These are phyloP conservation scores for Trypoxylus dichotomus DNA, from an alignment of 1,140 invertebrate genomes.

Conservation along the genomic window DNA sequence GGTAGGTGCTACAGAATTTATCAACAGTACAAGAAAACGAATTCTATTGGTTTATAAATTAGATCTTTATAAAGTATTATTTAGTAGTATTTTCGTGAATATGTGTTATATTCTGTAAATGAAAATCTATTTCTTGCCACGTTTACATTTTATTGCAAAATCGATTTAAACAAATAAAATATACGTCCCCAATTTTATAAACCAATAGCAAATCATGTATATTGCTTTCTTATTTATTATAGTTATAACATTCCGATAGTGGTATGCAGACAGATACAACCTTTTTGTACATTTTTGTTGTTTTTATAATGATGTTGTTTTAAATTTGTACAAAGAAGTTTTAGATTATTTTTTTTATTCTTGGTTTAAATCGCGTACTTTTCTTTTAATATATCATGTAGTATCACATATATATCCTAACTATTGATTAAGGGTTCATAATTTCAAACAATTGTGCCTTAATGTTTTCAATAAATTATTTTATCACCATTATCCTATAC, in stretches of 20 bases:
- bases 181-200: neutral
- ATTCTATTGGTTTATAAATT: constrained; percentile 23
- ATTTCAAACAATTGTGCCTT: constrained; percentile 28
- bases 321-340: constrained; percentile 30
- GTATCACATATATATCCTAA: neutral
- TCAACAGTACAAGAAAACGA: constrained; percentile 1
- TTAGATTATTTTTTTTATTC: constrained; percentile 26
- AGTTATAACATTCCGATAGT: constrained; percentile 30
- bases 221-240: constrained; percentile 32
- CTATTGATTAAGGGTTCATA: neutral
- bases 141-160: neutral
- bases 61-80: neutral
- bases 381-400: constrained; percentile 12
- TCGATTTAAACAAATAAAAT: neutral
- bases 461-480: constrained; percentile 31
- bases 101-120: neutral
- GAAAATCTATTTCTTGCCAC: constrained; percentile 3
- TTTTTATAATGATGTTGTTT: constrained; percentile 31
- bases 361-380: neutral
- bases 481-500: constrained; percentile 8
- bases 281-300: constrained; percentile 32
- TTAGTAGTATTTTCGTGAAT: neutral
- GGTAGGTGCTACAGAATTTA: constrained; percentile 10
- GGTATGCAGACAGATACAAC: constrained; percentile 11
- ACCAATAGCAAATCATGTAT: constrained; percentile 27